A percentile compares a stretch with the other conserved stretches of the same genome.
Evolutionary conservation across 2,113 vertebrate genomes (phyloP).

Genomic region (Neopipo cinnamomea): DNA sequence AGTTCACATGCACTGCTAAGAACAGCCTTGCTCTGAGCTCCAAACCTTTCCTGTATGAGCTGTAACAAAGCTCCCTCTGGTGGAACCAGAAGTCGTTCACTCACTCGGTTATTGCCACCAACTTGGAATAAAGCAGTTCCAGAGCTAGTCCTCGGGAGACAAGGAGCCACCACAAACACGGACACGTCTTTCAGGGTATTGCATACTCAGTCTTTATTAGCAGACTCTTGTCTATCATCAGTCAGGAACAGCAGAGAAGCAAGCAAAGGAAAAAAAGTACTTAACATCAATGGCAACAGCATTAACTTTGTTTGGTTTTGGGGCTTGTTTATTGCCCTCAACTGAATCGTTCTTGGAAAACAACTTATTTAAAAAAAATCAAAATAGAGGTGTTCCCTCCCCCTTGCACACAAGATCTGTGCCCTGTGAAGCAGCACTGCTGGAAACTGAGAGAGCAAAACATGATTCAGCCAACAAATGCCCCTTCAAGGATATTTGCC

Average conservation of each 20-base stretch:
- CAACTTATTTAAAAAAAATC: neutral
- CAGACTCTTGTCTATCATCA: neutral
- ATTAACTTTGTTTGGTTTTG: neutral
- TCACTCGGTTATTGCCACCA: fast-evolving
- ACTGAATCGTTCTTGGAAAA: neutral
- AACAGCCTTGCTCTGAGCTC: fast-evolving
- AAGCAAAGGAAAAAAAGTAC: neutral
- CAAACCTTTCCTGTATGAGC: fast-evolving
- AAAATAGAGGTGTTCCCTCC: neutral
- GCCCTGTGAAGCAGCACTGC: neutral
- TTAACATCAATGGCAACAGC: neutral
- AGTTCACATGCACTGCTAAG: fast-evolving
- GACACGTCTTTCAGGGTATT: neutral
- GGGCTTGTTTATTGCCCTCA: neutral
- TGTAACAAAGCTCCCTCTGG: slow-evolving; percentile 36
- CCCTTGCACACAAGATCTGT: neutral
- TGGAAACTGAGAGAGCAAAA: neutral
- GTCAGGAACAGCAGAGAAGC: neutral
- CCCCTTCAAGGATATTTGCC: neutral
- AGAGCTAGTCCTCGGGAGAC: fast-evolving
- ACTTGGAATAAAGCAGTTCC: neutral
- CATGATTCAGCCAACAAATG: neutral
- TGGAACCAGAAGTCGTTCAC: neutral
- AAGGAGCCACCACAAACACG: fast-evolving
- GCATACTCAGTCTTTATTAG: neutral